Conservation (phyloP, 1,140 invertebrate genomes). For the Lordiphosa clarofinis region DNA sequence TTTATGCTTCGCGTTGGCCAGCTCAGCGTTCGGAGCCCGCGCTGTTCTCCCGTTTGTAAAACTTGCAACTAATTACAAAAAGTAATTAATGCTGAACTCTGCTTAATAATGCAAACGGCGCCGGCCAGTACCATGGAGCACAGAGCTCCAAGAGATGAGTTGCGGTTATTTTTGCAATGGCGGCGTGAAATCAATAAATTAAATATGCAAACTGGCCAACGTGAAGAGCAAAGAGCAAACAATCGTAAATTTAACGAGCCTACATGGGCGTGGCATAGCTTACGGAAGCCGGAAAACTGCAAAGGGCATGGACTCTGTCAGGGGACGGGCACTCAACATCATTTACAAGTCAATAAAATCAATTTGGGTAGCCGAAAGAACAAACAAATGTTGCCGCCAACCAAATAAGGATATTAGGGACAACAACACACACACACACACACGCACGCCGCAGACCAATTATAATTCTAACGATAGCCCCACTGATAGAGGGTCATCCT, state of each 20-base stretch:
- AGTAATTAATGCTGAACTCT: conserved; percentile 67
- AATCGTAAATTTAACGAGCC: conserved; percentile 41
- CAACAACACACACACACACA: conserved; percentile 34
- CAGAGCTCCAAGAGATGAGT: neutral
- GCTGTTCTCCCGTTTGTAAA: conserved; percentile 33
- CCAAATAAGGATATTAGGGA: conserved; percentile 56
- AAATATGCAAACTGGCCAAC: conserved; percentile 35
- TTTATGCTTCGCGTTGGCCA: conserved; percentile 53
- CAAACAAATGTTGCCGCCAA: conserved; percentile 63
- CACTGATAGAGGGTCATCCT: conserved; percentile 17
- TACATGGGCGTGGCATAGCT: conserved; percentile 20
- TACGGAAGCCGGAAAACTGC: conserved; percentile 21
- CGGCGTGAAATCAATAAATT: conserved; percentile 71
- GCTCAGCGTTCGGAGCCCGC: neutral
- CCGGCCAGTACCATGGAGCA: conserved; percentile 1
- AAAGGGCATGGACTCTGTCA: neutral
- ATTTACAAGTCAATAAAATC: conserved; percentile 77
- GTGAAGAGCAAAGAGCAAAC: conserved; percentile 1
- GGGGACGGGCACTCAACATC: conserved; percentile 35
- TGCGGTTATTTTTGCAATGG: conserved; percentile 20
- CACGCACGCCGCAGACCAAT: conserved; percentile 59
- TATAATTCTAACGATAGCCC: conserved; percentile 71
- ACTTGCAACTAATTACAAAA: conserved; percentile 72
- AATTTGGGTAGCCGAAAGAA: conserved; percentile 55
- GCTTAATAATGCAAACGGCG: conserved; percentile 48